Evolutionary conservation across 2,888 invertebrate genomes (phyloP).

Genomic region (Drosophila parthenogenetica): DNA sequence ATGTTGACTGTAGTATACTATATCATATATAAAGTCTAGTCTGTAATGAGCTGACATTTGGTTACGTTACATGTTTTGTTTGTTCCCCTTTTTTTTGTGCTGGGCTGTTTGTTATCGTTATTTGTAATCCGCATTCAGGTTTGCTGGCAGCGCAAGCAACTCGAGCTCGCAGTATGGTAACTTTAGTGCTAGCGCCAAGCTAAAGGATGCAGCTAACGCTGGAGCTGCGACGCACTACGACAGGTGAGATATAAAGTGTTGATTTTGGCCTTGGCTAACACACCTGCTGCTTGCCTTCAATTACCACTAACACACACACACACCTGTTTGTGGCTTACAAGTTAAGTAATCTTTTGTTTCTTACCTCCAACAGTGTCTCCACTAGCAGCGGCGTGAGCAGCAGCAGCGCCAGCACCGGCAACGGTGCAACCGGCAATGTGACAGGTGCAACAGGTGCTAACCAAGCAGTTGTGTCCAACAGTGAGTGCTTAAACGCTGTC

Average conservation of each 20-base stretch:
- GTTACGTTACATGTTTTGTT: constrained; percentile 18
- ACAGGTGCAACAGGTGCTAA: constrained; percentile 78
- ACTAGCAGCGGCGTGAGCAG: constrained; percentile 83
- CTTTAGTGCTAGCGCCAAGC: constrained; percentile 85
- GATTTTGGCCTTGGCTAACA: constrained; percentile 2
- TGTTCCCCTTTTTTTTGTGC: constrained; percentile 1
- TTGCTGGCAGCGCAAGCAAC: constrained; percentile 85
- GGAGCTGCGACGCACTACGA: constrained; percentile 84
- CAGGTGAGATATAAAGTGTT: constrained; percentile 78
- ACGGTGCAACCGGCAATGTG: constrained; percentile 75
- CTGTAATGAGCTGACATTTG: neutral
- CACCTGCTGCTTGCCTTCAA: neutral
- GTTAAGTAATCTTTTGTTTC: neutral
- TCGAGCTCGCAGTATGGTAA: constrained; percentile 85
- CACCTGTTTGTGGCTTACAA: neutral
- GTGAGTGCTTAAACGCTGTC: constrained; percentile 58
- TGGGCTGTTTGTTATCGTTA: constrained; percentile 4
- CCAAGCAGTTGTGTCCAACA: constrained; percentile 80
- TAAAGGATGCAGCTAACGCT: constrained; percentile 84
- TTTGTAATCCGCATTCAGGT: constrained; percentile 69
- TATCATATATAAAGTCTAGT: neutral
- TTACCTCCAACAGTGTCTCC: constrained; percentile 77
- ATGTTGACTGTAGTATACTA: no score
- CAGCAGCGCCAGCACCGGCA: constrained; percentile 77
- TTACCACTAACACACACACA: neutral